A percentile compares a stretch with the other conserved stretches of the same genome.
phyloP scores from a whole-genome alignment of 2,113 vertebrate species.

The Malurus melanocephalus region DNA sequence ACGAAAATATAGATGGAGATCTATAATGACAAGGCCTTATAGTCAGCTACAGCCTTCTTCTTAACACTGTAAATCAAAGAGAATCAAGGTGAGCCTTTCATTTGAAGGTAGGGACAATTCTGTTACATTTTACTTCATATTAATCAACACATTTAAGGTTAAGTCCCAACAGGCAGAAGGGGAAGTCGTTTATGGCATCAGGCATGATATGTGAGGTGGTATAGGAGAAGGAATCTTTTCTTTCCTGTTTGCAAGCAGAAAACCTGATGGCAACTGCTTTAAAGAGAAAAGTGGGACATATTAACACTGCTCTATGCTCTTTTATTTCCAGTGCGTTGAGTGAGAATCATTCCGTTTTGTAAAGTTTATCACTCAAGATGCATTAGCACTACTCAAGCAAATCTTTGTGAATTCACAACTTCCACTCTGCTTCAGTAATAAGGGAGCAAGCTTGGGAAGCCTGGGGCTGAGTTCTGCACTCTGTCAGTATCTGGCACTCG shows the following conservation, averaged over 20 bases:
- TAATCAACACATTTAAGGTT: slow-evolving; percentile 44
- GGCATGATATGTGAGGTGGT: slow-evolving; percentile 43
- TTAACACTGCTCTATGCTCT: not conserved
- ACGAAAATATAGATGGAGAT: not conserved
- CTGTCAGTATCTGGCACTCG: slow-evolving; percentile 56
- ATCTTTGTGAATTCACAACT: slow-evolving; percentile 19
- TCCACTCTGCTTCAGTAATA: slow-evolving; percentile 41
- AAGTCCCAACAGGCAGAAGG: slow-evolving; percentile 33
- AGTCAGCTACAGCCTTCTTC: not conserved
- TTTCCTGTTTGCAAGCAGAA: slow-evolving; percentile 44
- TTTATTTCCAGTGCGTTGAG: not conserved
- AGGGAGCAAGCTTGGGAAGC: slow-evolving; percentile 25
- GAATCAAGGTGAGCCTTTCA: not conserved
- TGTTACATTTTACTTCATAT: slow-evolving; percentile 29
- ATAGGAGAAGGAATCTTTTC: slow-evolving; percentile 26
- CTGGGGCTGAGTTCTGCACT: slow-evolving; percentile 46
- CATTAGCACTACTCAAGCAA: slow-evolving; percentile 20
- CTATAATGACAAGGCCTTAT: not conserved
- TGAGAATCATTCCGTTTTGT: not conserved
- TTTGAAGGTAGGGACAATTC: not conserved
- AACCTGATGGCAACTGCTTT: not conserved
- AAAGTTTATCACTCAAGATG: slow-evolving; percentile 10
- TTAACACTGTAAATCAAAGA: not conserved
- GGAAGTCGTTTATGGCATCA: slow-evolving; percentile 43
- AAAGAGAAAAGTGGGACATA: not conserved